Conservation (phyloP, 2,797 vertebrate species). For the Helarctos malayanus region DNA sequence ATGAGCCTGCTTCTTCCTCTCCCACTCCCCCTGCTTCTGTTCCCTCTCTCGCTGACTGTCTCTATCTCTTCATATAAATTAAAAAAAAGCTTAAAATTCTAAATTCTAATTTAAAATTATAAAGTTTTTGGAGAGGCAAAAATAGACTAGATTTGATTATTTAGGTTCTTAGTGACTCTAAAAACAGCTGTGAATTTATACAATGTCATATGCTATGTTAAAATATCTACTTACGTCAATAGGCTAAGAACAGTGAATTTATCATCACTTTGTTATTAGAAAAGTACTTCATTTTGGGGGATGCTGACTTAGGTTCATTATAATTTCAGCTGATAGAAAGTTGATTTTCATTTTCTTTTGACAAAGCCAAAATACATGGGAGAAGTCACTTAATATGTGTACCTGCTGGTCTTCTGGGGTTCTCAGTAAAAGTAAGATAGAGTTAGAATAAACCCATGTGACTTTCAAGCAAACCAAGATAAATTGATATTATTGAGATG, state of each 20-base stretch:
- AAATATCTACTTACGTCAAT: neutral
- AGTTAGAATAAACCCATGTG: conserved; percentile 41
- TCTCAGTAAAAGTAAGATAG: conserved; percentile 9
- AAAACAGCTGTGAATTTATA: conserved; percentile 28
- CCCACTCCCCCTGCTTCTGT: too few relatives aligned
- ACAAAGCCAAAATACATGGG: neutral
- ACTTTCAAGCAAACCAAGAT: conserved; percentile 52
- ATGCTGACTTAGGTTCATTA: conserved; percentile 41
- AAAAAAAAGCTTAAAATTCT: neutral
- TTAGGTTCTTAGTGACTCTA: conserved; percentile 24
- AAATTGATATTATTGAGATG: conserved; percentile 67
- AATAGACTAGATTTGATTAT: conserved; percentile 37
- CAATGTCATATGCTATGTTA: conserved; percentile 61
- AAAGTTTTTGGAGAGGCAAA: conserved; percentile 43
- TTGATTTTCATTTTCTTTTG: conserved; percentile 38
- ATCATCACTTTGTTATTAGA: conserved; percentile 10
- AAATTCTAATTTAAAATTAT: conserved; percentile 24
- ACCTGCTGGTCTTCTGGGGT: conserved; percentile 29
- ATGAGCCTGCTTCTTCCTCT: too few relatives aligned
- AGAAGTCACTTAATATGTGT: neutral
- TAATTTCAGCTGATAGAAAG: conserved; percentile 29
- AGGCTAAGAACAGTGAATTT: conserved; percentile 8
- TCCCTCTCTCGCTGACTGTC: too few relatives aligned
- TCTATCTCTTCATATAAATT: too few relatives aligned
- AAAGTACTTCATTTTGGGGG: neutral